phyloP scores from a whole-genome alignment of 37 sponge, comb jelly and placozoan species.

The Dysidea cf. avara region DNA sequence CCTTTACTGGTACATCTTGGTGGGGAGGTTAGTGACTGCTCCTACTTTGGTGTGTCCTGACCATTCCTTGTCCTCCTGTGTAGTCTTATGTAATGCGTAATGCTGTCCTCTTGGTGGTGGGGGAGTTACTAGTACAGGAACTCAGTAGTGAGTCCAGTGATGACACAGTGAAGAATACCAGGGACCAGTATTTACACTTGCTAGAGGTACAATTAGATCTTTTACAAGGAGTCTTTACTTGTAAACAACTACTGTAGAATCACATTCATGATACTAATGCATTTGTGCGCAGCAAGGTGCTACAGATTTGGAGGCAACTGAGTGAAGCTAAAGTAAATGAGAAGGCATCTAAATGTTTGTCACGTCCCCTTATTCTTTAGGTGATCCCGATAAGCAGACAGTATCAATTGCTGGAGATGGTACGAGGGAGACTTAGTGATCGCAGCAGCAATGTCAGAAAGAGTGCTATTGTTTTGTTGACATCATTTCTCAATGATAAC shows the following conservation, averaged over 20 bases:
- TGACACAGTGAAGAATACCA: conserved; percentile 19
- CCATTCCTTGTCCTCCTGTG: neutral
- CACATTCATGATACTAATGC: conserved; percentile 94
- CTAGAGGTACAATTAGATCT: conserved; percentile 34
- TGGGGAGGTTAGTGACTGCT: conserved; percentile 66
- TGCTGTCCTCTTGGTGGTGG: conserved; percentile 76
- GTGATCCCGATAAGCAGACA: conserved; percentile 74
- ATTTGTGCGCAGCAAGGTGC: conserved; percentile 85
- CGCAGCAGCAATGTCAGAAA: conserved; percentile 85
- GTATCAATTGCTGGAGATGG: conserved; percentile 47
- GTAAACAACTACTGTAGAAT: conserved; percentile 14
- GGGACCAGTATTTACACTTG: conserved; percentile 70
- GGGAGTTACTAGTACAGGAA: conserved; percentile 48
- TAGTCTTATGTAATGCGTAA: conserved; percentile 86
- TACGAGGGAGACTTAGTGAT: conserved; percentile 71
- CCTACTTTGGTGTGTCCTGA: neutral
- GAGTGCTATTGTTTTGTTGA: conserved; percentile 75
- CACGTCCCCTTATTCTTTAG: conserved; percentile 13
- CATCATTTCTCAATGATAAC: conserved; percentile 59
- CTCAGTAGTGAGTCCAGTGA: conserved; percentile 9
- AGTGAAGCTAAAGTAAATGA: conserved; percentile 32
- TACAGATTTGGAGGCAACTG: conserved; percentile 82
- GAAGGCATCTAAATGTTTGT: no score
- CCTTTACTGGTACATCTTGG: conserved; percentile 80
- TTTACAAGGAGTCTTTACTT: neutral